Conservation (phyloP, 2,888 invertebrate species). For the Amblyteles armatorius region DNA sequence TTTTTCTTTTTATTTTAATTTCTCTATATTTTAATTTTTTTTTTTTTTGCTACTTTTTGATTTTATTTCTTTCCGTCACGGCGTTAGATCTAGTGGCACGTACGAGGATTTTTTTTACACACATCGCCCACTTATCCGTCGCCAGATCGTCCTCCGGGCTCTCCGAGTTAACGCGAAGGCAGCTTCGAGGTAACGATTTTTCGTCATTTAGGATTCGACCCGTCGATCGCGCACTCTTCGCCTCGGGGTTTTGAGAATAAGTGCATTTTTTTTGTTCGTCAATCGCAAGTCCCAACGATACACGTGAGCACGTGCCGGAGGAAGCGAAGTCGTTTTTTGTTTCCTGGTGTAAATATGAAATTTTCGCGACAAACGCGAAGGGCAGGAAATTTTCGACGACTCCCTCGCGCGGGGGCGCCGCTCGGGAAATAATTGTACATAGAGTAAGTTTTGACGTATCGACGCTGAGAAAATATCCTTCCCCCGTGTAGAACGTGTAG, state of each 20-base stretch:
- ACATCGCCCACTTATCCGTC: constrained; percentile 28
- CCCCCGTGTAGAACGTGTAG: constrained; percentile 3
- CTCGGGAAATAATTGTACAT: constrained; percentile 55
- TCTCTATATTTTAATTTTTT: not conserved
- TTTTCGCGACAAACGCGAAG: not conserved
- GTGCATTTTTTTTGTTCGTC: not conserved
- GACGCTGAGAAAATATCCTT: constrained; percentile 28
- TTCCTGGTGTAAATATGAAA: constrained; percentile 4
- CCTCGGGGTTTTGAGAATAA: not conserved
- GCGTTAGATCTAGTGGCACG: not conserved
- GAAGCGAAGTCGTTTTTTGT: not conserved
- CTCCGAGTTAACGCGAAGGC: not conserved
- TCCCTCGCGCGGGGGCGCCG: not conserved
- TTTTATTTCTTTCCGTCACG: not conserved
- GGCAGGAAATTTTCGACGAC: constrained; percentile 5
- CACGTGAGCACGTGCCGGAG: not conserved
- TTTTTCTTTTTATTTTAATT: not conserved
- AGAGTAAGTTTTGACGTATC: constrained; percentile 42
- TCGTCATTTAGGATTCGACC: not conserved
- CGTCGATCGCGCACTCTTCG: not conserved
- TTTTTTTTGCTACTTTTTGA: not conserved
- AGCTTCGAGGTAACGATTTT: constrained; percentile 26
- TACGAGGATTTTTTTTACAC: not conserved
- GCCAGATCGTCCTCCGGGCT: not conserved
- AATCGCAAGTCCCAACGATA: not conserved